These are phyloP conservation scores for Anabas testudineus DNA, from an alignment of 2,797 vertebrate species.

Conservation along the genomic window DNA sequence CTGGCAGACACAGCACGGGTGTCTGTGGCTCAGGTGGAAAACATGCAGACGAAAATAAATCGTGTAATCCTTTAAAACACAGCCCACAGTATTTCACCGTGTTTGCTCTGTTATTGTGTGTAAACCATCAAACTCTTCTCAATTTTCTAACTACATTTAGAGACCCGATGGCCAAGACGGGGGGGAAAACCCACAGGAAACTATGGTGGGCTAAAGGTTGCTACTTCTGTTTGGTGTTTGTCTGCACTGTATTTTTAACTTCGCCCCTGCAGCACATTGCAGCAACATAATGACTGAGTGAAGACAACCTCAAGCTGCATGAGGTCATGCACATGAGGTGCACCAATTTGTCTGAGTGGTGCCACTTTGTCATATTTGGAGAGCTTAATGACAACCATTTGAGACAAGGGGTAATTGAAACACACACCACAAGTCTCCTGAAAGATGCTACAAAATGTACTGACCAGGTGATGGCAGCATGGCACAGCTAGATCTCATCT, in stretches of 20 bases:
- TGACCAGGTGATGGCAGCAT: slow-evolving; percentile 83
- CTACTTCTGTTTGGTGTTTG: neutral
- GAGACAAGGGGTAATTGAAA: slow-evolving; percentile 8
- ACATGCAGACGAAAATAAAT: slow-evolving; percentile 62
- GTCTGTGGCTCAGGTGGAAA: slow-evolving; percentile 66
- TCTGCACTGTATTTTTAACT: neutral
- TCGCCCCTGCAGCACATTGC: neutral
- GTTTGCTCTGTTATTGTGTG: slow-evolving; percentile 30
- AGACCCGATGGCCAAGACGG: neutral
- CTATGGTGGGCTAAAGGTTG: slow-evolving; percentile 15
- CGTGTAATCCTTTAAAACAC: slow-evolving; percentile 37
- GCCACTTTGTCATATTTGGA: slow-evolving; percentile 5
- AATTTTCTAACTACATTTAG: neutral
- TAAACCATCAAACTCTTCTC: slow-evolving; percentile 28
- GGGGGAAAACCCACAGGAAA: slow-evolving; percentile 52
- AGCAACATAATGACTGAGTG: neutral
- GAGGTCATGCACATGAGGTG: slow-evolving; percentile 7
- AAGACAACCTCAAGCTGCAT: neutral
- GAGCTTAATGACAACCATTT: slow-evolving; percentile 12
- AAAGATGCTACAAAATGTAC: slow-evolving; percentile 41
- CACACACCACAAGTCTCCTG: neutral
- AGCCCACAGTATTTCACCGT: slow-evolving; percentile 15
- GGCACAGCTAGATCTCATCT: slow-evolving; percentile 66
- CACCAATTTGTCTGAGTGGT: neutral
- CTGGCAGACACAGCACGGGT: slow-evolving; percentile 53